phyloP scores from a whole-genome alignment of 2,888 invertebrate genomes.

The Troides oblongomaculatus region DNA sequence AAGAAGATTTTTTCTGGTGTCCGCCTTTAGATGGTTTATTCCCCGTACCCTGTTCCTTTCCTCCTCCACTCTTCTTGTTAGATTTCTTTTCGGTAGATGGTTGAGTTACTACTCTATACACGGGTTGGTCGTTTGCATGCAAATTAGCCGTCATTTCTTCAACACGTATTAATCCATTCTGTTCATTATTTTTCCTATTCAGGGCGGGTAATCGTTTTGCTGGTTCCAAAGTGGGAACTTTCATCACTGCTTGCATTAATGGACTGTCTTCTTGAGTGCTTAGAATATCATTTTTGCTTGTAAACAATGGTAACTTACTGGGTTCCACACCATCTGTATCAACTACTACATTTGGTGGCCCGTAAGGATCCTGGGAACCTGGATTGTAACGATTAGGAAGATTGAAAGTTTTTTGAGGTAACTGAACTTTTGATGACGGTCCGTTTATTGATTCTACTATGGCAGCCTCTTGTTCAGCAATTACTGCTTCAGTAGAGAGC shows the following conservation, averaged over 20 bases:
- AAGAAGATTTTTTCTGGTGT: constrained; percentile 71
- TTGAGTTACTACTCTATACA: constrained; percentile 73
- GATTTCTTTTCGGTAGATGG: constrained; percentile 67
- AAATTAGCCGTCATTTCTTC: constrained; percentile 72
- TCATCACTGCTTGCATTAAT: constrained; percentile 68
- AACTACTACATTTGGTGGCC: constrained; percentile 44
- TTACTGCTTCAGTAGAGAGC: constrained; percentile 63
- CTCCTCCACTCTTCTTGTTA: constrained; percentile 58
- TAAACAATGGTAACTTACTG: constrained; percentile 59
- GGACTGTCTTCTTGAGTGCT: constrained; percentile 69
- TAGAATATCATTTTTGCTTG: constrained; percentile 63
- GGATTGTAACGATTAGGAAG: constrained; percentile 9
- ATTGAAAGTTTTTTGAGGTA: constrained; percentile 33
- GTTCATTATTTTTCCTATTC: constrained; percentile 66
- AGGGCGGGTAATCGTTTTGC: constrained; percentile 57
- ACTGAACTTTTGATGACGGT: constrained; percentile 41
- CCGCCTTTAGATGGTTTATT: constrained; percentile 62
- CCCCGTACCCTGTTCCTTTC: constrained; percentile 52
- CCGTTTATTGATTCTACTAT: constrained; percentile 43
- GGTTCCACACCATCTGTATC: constrained; percentile 56
- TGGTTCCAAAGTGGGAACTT: constrained; percentile 62
- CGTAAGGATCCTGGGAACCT: constrained; percentile 45
- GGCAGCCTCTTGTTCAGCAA: constrained; percentile 59
- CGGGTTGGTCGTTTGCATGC: constrained; percentile 72
- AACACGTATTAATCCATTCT: constrained; percentile 63